These are phyloP conservation scores for Pseudomugil gertrudae DNA, from an alignment of 2,797 vertebrate species.

Conservation along the genomic window DNA sequence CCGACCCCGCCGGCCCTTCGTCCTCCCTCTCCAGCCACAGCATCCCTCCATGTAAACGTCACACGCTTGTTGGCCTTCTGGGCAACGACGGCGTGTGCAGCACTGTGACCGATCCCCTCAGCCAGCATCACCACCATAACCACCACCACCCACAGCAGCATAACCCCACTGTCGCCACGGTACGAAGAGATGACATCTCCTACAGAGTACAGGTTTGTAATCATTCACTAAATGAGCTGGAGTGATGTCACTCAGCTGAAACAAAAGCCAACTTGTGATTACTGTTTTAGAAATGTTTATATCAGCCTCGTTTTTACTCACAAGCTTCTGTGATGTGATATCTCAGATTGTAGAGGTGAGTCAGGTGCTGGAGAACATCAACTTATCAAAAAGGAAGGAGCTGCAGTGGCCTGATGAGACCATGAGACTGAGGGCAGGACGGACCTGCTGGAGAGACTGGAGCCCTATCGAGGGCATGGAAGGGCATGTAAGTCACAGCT, in stretches of 20 bases:
- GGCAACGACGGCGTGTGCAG: constrained; percentile 85
- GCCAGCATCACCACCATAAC: constrained; percentile 80
- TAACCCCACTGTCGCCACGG: constrained; percentile 78
- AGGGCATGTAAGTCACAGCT: constrained; percentile 91
- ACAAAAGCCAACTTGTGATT: background rate
- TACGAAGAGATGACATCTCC: constrained; percentile 93
- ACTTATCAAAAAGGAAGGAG: constrained; percentile 96
- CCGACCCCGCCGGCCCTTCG: constrained; percentile 87
- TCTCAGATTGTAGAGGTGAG: constrained; percentile 89
- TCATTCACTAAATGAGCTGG: background rate
- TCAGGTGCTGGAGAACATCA: constrained; percentile 95
- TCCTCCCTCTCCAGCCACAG: constrained; percentile 95
- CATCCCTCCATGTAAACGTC: constrained; percentile 95
- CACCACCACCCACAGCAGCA: constrained; percentile 83
- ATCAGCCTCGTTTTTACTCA: background rate
- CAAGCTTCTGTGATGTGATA: constrained; percentile 1
- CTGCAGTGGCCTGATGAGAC: constrained; percentile 98
- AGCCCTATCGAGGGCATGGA: constrained; percentile 98
- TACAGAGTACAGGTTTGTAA: constrained; percentile 93
- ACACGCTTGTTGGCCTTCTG: constrained; percentile 92
- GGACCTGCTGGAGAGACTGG: constrained; percentile 98
- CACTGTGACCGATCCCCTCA: constrained; percentile 66
- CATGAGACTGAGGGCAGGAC: constrained; percentile 92
- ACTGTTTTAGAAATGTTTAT: background rate
- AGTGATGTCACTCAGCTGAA: background rate